Evolutionary conservation across 2,113 vertebrate species (phyloP).

Genomic region (Microcebus tavaratra): DNA sequence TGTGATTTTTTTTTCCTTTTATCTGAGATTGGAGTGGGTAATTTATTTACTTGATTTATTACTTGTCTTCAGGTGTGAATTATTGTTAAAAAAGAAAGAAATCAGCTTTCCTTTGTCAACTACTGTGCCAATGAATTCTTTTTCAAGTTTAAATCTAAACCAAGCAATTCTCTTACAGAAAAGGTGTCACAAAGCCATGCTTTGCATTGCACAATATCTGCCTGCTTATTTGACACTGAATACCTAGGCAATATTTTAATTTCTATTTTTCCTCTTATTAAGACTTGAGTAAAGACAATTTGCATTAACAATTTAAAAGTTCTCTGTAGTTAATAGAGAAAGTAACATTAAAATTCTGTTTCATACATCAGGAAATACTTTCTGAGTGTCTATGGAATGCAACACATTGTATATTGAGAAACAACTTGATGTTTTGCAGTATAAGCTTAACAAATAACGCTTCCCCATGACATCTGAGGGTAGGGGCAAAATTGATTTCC

Average conservation of each 20-base stretch:
- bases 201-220: constrained; percentile 11
- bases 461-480: neutral
- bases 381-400: neutral
- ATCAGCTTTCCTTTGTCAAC: constrained; percentile 25
- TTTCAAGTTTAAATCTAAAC: constrained; percentile 52
- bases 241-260: constrained; percentile 27
- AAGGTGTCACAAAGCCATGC: constrained; percentile 46
- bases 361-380: constrained; percentile 1
- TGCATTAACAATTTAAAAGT: constrained; percentile 34
- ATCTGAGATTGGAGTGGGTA: neutral
- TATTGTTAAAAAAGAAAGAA: neutral
- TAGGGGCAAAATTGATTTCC: neutral
- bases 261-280: constrained; percentile 29
- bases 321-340: neutral
- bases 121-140: constrained; percentile 51
- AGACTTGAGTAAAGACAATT: neutral
- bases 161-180: constrained; percentile 31
- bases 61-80: constrained; percentile 25
- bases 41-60: constrained; percentile 26
- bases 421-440: neutral
- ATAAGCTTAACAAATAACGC: neutral
- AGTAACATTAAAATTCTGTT: constrained; percentile 16
- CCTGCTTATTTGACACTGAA: constrained; percentile 55
- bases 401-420: neutral
- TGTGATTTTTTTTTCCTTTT: neutral